Base-by-base conservation (phyloP, 1,140 invertebrate species). In the Ostrea denselamellosa region DNA sequence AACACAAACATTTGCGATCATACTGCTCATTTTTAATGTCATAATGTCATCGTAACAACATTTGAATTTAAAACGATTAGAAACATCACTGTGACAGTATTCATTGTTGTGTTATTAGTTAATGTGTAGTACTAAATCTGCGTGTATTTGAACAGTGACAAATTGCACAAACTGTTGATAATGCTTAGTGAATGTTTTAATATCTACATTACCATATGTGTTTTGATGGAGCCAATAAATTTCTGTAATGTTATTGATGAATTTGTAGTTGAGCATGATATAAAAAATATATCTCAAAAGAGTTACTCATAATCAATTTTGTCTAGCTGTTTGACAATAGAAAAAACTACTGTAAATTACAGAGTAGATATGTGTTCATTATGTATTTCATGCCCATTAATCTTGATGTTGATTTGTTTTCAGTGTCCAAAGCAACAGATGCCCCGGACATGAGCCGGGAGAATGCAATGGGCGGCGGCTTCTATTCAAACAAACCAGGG, bases 401-500 rank as follows among this genome's bases (percentile, higher is more conserved):
- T 77, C 22, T 34, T 8, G 7, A 22, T 71, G 8, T 71, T 77
- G 25, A 17, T 53, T 83, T 52, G 51, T 65, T 91, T 90, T 19
- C 68, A 93, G 91, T 91, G 82, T 68, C 62, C 51, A 92, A 93
- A 85, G 91, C 90, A 10, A 88, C 89, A 88, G 93, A 94, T 53
- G 86, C 88, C 82, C 58, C 52, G n/a, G 91, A 91, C 52, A 89
- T 85, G 82, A 91, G 93, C 58, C 87, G 86, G 68, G 92, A 90
- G 51, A 77, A 51, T 51, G 90, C 90, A 52, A 90, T 90, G 88
- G 88, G 88, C 58, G 94, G 91, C 77, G 93, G 92, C 12, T 93
- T 92, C 86, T 90, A 87, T 58, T 28, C 68, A 9, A 90, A 87
- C 19, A 94, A 94, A 85, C 92, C 94, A 22, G 92, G 92, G 34